These are phyloP conservation scores for Rhyzopertha dominica DNA, from an alignment of 1,140 invertebrate genomes.

Conservation along the genomic window DNA sequence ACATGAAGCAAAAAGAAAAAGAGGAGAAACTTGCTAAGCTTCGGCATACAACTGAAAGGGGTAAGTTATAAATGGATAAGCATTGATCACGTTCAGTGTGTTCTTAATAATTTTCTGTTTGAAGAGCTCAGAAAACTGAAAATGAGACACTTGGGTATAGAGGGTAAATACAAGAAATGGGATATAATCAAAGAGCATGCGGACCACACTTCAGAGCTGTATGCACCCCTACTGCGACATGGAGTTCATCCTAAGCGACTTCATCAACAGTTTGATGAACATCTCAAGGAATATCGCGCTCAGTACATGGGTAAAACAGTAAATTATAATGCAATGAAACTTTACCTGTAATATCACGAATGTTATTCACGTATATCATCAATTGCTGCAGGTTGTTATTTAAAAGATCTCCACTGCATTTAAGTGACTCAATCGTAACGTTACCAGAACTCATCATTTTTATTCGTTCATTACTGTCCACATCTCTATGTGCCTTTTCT, in stretches of 20 bases:
- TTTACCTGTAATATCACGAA: no score
- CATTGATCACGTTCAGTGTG: neutral
- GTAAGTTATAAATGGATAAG: slow-evolving; percentile 27
- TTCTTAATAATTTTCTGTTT: slow-evolving; percentile 16
- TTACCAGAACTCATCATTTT: no score
- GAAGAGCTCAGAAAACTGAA: slow-evolving; percentile 54
- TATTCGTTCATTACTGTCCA: no score
- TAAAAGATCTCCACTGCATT: no score
- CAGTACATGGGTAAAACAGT: slow-evolving; percentile 41
- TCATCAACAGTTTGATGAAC: slow-evolving; percentile 48
- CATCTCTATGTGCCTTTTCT: no score
- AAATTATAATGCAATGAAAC: no score
- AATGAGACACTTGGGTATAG: slow-evolving; percentile 42
- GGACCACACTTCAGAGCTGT: slow-evolving; percentile 49
- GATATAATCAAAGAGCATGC: slow-evolving; percentile 45
- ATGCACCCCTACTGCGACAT: slow-evolving; percentile 49
- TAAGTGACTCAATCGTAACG: no score
- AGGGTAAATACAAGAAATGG: slow-evolving; percentile 39
- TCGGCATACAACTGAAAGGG: slow-evolving; percentile 45
- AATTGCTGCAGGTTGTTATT: no score
- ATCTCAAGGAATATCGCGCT: slow-evolving; percentile 41
- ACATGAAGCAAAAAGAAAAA: slow-evolving; percentile 46
- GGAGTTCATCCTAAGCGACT: slow-evolving; percentile 50
- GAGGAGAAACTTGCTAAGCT: slow-evolving; percentile 46
- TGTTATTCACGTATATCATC: no score